These are phyloP conservation scores for Dryocosmus kuriphilus DNA, from an alignment of 2,888 invertebrate genomes.

Conservation along the genomic window DNA sequence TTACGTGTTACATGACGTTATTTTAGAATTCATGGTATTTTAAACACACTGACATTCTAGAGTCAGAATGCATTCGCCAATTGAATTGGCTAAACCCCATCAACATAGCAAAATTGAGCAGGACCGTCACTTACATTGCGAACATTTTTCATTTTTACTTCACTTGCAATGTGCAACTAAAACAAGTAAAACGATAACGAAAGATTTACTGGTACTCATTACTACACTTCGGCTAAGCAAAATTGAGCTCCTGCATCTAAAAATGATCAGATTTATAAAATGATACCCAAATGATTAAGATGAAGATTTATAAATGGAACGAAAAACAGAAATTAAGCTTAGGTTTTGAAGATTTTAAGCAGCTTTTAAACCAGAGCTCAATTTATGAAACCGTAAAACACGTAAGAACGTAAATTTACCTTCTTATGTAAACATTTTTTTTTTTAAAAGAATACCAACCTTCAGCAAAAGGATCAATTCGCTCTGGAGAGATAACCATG, in stretches of 20 bases:
- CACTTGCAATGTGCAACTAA: constrained; percentile 2
- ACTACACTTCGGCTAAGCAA: neutral
- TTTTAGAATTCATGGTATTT: too few relatives aligned
- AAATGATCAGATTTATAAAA: neutral
- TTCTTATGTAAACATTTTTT: neutral
- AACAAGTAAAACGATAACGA: neutral
- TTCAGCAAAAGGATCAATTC: constrained; percentile 98
- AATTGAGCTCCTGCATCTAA: neutral
- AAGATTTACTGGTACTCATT: neutral
- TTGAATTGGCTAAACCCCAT: too few relatives aligned
- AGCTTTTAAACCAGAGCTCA: constrained; percentile 7
- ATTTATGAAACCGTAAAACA: neutral
- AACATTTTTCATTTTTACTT: neutral
- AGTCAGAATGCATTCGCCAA: too few relatives aligned
- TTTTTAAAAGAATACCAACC: constrained; percentile 82
- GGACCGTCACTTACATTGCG: neutral
- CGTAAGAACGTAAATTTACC: constrained; percentile 26
- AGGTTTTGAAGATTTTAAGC: constrained; percentile 5
- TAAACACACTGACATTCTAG: too few relatives aligned
- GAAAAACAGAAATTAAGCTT: neutral
- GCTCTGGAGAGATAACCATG: constrained; percentile 97
- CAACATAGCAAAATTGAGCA: too few relatives aligned
- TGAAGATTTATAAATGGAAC: neutral
- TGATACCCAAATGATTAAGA: neutral
- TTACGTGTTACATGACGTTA: too few relatives aligned